Evolutionary conservation across 2,888 invertebrate species (phyloP), one percentile per base, ranked within the genome.

Genomic region (Tanaodytes sp.): DNA sequence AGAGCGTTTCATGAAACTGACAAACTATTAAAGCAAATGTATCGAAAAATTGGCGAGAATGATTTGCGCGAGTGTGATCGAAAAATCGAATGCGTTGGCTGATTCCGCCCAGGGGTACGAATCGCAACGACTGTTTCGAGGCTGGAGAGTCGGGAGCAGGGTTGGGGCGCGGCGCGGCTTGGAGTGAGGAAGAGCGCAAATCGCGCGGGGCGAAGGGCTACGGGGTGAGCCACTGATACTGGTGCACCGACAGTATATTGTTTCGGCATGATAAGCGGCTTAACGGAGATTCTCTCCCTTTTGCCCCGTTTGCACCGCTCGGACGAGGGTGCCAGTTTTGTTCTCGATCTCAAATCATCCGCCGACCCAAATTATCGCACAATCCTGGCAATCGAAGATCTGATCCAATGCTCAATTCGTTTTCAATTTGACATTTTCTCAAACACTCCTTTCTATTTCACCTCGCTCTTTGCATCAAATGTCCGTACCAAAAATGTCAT

Each of bases 241-340:
- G 83, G 82, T 84, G 82, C 83, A 84, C 83, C 84, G 77, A 84
- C 81, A 83, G 81, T 84, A 82, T 84, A 84, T 84, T 84, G 84
- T 84, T 84, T 84, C 83, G 84, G 83, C 82, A 83, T 84, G 84
- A 84, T 84, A 84, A 84, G 84, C 84, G 82, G 84, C 84, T 84
- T 84, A 84, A 83, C 84, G 80, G 79, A 82, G 81, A 82, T 84
- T 81, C 76, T 76, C 75, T 73, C 72, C 59, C 69, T 66, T 67
- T 67, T 48, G 64, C 77, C 70, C 70, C 48, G 57, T 58, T 61
- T 59, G 66, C 58, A 37, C 46, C 66, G 59, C 45, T 57, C 19
- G 51, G 72, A 73, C 58, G 59, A 65, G 71, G 76, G 73, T 73
- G 75, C 73, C 76, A 78, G 76, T 80, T 77, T 77, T 77, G 76